Base-by-base conservation (phyloP, 2,888 invertebrate genomes). In the Calameuta pallipes region DNA sequence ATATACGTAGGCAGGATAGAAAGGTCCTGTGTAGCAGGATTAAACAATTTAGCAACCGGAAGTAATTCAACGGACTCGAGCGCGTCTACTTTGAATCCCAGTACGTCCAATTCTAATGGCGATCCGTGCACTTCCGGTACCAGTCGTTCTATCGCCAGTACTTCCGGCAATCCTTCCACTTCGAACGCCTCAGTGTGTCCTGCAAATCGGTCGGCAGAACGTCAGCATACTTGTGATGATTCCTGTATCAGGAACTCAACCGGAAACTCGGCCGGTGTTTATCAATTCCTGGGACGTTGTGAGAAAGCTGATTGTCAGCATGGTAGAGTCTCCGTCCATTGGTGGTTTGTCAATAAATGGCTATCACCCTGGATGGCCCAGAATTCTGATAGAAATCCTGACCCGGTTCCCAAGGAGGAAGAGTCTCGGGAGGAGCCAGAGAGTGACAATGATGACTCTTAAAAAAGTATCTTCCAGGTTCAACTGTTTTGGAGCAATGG, bases 321-420 rank as follows among this genome's bases (percentile, higher is more conserved):
- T 23, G 87, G 93, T 12, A 90, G 94, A 76, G 93, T 95, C 75
- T 94, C 94, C 1, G 92, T 95, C 69, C 94, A 95, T 85, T 95
- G 95, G 95, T 92, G 95, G 84, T 90, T 95, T 80, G 94, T 94
- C 0, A 95, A 95, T 86, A 94, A 94, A 84, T 95, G 95, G 95
- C 87, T 95, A 34, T 94, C 94, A 0, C 87, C 94, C 71, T 94
- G 94, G 94, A 93, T 94, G 79, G 82, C 84, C 69, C 84, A 86
- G 34, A 84, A 83, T 76, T 82, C 82, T n/a, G 87, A 86, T 4
- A 86, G 86, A 73, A 87, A 87, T n/a, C 74, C 79, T n/a, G 83
- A 85, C 11, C 74, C 83, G 1, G 81, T 83, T 33, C 74, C 76
- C 4, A 80, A 83, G 78, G 87, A 87, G 30, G 88, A 89, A 69